Conservation (phyloP, 2,113 vertebrate species). For the Macrotus californicus region DNA sequence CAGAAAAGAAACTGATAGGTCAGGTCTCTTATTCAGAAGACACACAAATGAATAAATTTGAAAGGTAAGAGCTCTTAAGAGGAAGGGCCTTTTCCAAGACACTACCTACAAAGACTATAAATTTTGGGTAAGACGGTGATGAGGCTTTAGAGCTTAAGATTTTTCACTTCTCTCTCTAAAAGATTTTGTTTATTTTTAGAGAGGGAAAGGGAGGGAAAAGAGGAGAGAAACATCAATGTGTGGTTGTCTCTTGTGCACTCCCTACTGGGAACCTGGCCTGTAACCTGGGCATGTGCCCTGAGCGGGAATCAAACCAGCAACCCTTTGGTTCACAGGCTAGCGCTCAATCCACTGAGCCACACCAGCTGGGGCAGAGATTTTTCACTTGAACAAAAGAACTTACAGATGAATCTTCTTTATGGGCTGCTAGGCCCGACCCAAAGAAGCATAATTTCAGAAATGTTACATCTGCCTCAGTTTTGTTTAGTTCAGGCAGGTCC, state of each 20-base stretch:
- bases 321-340: no score
- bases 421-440: background rate
- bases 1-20: background rate
- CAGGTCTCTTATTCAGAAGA: background rate
- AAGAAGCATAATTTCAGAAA: background rate
- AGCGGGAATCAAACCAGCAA: no score
- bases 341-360: no score
- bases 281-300: no score
- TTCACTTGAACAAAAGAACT: background rate
- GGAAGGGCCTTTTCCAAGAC: background rate
- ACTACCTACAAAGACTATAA: rapidly evolving
- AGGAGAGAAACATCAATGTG: no score
- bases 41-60: background rate
- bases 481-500: background rate
- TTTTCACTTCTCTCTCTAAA: no score
- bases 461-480: background rate
- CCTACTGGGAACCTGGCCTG: no score
- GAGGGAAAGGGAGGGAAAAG: no score
- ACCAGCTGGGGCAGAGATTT: background rate
- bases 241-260: no score
- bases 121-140: background rate
- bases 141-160: background rate
- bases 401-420: background rate
- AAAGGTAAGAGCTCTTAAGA: background rate
- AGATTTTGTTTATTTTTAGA: no score